phyloP scores from a whole-genome alignment of 1,140 invertebrate genomes.

The Eupristina koningsbergeri region DNA sequence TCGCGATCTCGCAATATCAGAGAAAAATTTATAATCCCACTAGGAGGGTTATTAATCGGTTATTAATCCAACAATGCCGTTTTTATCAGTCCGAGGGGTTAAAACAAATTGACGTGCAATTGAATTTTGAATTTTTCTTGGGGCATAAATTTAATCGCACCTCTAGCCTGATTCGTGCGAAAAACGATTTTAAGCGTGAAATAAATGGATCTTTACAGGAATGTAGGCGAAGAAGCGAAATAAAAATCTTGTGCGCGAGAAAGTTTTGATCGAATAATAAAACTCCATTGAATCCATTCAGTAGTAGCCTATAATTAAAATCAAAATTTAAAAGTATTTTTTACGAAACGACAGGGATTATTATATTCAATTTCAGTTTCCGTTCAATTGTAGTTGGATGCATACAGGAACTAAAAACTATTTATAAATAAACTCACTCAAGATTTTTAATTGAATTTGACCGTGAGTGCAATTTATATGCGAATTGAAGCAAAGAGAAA shows the following conservation, averaged over 20 bases:
- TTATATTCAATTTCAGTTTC: too few species aligned
- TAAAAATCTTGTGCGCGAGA: slow-evolving; percentile 21
- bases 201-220: background rate
- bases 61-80: background rate
- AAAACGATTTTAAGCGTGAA: too few species aligned
- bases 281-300: background rate
- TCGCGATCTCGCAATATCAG: background rate
- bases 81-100: background rate
- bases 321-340: too few species aligned
- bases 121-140: background rate
- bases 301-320: too few species aligned
- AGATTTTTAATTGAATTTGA: slow-evolving; percentile 35
- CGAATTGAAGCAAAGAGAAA: background rate
- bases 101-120: background rate
- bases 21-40: background rate
- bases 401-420: too few species aligned
- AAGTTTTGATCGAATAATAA: background rate
- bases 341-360: too few species aligned
- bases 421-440: too few species aligned
- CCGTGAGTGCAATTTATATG: background rate
- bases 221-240: background rate
- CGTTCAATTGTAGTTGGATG: too few species aligned
- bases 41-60: background rate
- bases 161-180: background rate
- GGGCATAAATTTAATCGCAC: too few species aligned